Conservation (phyloP, 2,888 invertebrate species). For the Lycia hirtaria region DNA sequence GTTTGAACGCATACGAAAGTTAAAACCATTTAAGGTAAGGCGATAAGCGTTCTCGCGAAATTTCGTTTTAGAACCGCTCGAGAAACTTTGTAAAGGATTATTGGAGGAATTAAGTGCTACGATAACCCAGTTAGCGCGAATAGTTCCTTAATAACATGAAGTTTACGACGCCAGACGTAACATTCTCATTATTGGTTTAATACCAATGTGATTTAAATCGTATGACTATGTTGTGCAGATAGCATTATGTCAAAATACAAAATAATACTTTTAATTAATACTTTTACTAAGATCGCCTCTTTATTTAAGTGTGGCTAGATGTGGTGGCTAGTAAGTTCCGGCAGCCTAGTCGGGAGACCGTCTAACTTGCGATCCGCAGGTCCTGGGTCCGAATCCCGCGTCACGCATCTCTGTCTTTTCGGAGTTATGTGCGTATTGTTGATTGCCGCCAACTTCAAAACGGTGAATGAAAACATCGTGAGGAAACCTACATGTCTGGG, state of each 20-base stretch:
- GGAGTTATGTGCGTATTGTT: too few species aligned
- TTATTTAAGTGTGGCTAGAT: too few species aligned
- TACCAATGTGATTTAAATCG: slow-evolving; percentile 7
- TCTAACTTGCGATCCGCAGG: too few species aligned
- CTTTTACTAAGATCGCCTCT: too few species aligned
- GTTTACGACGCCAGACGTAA: slow-evolving; percentile 11
- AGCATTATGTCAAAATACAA: neutral
- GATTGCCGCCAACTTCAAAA: too few species aligned
- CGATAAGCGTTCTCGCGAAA: slow-evolving; percentile 31
- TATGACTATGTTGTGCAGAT: slow-evolving; percentile 1
- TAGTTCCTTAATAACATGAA: slow-evolving; percentile 27
- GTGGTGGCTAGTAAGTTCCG: too few species aligned
- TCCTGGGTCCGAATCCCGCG: too few species aligned
- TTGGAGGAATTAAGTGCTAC: slow-evolving; percentile 38
- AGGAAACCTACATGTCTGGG: too few species aligned
- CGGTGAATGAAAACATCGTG: too few species aligned
- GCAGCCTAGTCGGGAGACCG: too few species aligned
- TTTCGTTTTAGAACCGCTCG: slow-evolving; percentile 32
- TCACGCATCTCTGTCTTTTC: too few species aligned
- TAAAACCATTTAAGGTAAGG: slow-evolving; percentile 12
- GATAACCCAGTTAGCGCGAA: slow-evolving; percentile 38
- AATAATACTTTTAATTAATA: too few species aligned
- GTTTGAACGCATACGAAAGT: slow-evolving; percentile 9
- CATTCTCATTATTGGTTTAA: slow-evolving; percentile 19
- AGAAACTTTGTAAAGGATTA: slow-evolving; percentile 38